Conservation (phyloP, 2,888 invertebrate genomes). For the Mesochorus sp. region DNA sequence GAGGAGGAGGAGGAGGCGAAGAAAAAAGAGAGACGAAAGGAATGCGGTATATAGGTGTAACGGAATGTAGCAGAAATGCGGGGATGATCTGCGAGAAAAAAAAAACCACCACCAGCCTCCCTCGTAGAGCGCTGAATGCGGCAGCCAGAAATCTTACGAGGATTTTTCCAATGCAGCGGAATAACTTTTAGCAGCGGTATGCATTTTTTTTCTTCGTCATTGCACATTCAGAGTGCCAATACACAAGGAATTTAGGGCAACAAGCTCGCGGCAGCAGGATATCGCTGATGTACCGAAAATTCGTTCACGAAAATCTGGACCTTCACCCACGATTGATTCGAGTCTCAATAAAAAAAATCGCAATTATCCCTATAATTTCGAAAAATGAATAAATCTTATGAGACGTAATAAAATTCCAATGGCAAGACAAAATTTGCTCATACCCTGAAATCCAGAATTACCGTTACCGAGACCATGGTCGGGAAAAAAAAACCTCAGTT, state of each 20-base stretch:
- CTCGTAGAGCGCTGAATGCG: background rate
- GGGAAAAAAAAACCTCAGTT: too few species aligned
- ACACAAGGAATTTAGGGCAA: background rate
- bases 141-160: constrained; percentile 17
- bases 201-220: background rate
- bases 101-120: too few species aligned
- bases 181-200: background rate
- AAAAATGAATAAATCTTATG: too few species aligned
- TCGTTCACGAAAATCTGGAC: too few species aligned
- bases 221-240: background rate
- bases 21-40: constrained; percentile 1
- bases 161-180: background rate
- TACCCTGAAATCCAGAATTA: too few species aligned
- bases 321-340: too few species aligned
- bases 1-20: background rate
- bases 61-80: constrained; percentile 6
- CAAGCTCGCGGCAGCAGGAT: background rate
- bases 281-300: background rate
- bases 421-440: too few species aligned
- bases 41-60: background rate
- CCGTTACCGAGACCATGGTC: too few species aligned
- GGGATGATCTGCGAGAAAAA: constrained; percentile 11
- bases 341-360: too few species aligned
- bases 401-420: too few species aligned
- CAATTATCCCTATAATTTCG: too few species aligned